phyloP scores from a whole-genome alignment of 2,888 invertebrate genomes.

The Dysmachus trigonus region DNA sequence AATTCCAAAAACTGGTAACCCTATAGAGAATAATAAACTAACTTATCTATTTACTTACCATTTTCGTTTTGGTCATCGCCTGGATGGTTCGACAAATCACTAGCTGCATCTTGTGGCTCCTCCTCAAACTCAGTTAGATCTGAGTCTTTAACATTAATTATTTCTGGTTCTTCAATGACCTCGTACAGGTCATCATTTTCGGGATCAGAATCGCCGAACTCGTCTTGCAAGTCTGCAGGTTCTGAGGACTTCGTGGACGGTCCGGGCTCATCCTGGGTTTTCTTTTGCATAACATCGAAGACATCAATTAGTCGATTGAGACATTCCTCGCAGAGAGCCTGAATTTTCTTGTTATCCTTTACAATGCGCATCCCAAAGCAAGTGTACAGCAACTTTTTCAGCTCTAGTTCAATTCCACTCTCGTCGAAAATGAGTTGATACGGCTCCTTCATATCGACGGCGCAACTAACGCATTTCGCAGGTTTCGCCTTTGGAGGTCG shows the following conservation, averaged over 20 bases:
- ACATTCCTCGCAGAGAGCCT: slow-evolving; percentile 57
- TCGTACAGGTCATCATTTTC: background rate
- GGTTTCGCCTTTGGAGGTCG: background rate
- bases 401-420: slow-evolving; percentile 57
- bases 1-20: too few relatives aligned
- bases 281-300: slow-evolving; percentile 55
- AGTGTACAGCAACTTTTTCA: slow-evolving; percentile 54
- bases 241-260: background rate
- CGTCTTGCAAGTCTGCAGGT: background rate
- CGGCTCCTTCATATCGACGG: background rate
- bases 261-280: background rate
- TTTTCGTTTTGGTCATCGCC: background rate
- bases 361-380: slow-evolving; percentile 55
- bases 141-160: background rate
- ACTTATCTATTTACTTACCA: background rate
- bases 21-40: background rate
- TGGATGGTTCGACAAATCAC: background rate
- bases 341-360: slow-evolving; percentile 45
- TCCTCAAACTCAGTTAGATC: background rate
- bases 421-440: slow-evolving; percentile 59
- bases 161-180: background rate
- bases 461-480: slow-evolving; percentile 55
- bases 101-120: too few relatives aligned
- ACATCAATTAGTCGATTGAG: slow-evolving; percentile 57
- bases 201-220: background rate